These are phyloP conservation scores for Megaceryle torquata DNA, from an alignment of 2,113 vertebrate species.

Conservation along the genomic window DNA sequence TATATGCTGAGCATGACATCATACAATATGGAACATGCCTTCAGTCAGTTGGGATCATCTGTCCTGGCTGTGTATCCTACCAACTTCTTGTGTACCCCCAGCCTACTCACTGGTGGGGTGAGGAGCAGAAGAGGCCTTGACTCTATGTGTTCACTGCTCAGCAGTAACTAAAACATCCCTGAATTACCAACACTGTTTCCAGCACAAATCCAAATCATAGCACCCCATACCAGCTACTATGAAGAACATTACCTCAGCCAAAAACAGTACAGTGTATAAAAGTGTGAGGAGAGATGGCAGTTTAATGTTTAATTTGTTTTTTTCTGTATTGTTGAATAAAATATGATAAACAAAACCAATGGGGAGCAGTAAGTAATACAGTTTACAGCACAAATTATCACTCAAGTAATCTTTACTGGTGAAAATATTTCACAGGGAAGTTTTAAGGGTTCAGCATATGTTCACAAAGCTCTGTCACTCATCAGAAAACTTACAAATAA, in stretches of 20 bases:
- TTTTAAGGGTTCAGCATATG: not conserved
- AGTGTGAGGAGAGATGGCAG: not conserved
- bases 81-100: not conserved
- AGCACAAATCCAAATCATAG: not conserved
- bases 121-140: not conserved
- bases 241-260: not conserved
- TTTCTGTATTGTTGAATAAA: not conserved
- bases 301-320: not conserved
- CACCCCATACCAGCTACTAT: not conserved
- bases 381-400: conserved; percentile 14
- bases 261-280: not conserved
- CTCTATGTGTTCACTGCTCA: not conserved
- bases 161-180: not conserved
- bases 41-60: not conserved
- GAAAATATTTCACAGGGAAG: conserved; percentile 12
- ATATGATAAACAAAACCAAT: not conserved
- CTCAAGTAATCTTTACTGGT: not conserved
- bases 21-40: not conserved
- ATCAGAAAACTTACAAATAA: not conserved
- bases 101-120: not conserved
- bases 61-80: not conserved
- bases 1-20: not conserved
- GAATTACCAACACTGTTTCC: not conserved
- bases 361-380: not conserved
- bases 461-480: not conserved